Conservation (phyloP, 2,113 vertebrate genomes). For the Tachysurus vachellii region DNA sequence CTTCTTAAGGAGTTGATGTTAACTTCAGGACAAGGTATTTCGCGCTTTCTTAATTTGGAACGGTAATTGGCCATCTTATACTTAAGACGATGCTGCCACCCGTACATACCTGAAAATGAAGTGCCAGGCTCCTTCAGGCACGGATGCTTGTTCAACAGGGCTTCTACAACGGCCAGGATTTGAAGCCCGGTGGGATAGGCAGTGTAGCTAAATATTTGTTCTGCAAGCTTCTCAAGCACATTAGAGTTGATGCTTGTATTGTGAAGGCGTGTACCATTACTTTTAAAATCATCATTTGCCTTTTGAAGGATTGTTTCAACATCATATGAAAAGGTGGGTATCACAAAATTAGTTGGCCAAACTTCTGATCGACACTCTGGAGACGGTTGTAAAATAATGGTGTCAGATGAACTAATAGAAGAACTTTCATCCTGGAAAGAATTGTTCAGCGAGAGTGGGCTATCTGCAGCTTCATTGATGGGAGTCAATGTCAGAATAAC, state of each 20-base stretch:
- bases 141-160: slow-evolving; percentile 48
- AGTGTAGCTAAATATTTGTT: slow-evolving; percentile 47
- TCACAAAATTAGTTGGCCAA: slow-evolving; percentile 49
- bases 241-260: slow-evolving; percentile 50
- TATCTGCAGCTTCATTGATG: slow-evolving; percentile 41
- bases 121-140: slow-evolving; percentile 43
- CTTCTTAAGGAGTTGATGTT: slow-evolving; percentile 52
- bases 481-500: slow-evolving; percentile 51
- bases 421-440: slow-evolving; percentile 48
- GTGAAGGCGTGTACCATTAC: slow-evolving; percentile 36
- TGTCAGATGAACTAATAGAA: slow-evolving; percentile 44
- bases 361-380: slow-evolving; percentile 34
- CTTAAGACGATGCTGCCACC: not conserved
- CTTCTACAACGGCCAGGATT: slow-evolving; percentile 42
- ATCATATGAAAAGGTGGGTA: slow-evolving; percentile 49
- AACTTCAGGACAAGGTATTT: slow-evolving; percentile 53
- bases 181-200: slow-evolving; percentile 45
- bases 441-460: no score
- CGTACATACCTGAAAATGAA: slow-evolving; percentile 25
- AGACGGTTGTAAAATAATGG: slow-evolving; percentile 33
- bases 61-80: slow-evolving; percentile 48
- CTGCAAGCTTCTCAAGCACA: slow-evolving; percentile 49
- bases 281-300: slow-evolving; percentile 47
- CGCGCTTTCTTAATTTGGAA: slow-evolving; percentile 41
- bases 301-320: slow-evolving; percentile 43